These are phyloP conservation scores for Grantiella picta DNA, from an alignment of 2,113 vertebrate species.

Conservation along the genomic window DNA sequence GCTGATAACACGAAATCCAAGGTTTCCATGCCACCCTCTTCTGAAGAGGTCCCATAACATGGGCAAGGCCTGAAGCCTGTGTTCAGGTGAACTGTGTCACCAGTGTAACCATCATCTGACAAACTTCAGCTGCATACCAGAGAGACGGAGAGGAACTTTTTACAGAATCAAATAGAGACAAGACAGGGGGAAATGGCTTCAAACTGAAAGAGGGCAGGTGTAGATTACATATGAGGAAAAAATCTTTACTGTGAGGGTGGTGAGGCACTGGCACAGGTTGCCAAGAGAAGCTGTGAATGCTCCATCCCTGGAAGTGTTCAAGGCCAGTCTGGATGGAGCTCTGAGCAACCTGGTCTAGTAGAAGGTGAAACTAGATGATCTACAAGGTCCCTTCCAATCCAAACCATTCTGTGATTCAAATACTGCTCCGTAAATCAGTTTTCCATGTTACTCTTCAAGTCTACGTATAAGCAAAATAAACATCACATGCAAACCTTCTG, in stretches of 20 bases:
- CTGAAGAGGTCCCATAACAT: neutral
- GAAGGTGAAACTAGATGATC: neutral
- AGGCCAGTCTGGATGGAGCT: neutral
- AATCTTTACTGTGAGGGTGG: neutral
- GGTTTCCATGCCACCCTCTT: fast-evolving
- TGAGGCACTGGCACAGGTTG: neutral
- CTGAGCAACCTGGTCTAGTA: neutral
- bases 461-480: neutral
- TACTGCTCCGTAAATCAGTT: neutral
- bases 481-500: neutral
- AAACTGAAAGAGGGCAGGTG: neutral
- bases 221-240: neutral
- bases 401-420: neutral
- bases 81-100: neutral
- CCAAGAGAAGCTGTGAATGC: neutral
- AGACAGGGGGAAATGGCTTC: neutral
- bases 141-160: neutral
- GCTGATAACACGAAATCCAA: neutral
- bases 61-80: neutral
- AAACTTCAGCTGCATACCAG: neutral
- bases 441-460: neutral
- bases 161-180: neutral
- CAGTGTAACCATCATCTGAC: neutral
- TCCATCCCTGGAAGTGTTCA: neutral
- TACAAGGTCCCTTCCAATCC: neutral